Percentiles rank a stretch among this genome's conserved stretches.
These are phyloP conservation scores for Ctenosaura bakeri DNA, from an alignment of 2,797 vertebrate genomes.

Conservation along the genomic window DNA sequence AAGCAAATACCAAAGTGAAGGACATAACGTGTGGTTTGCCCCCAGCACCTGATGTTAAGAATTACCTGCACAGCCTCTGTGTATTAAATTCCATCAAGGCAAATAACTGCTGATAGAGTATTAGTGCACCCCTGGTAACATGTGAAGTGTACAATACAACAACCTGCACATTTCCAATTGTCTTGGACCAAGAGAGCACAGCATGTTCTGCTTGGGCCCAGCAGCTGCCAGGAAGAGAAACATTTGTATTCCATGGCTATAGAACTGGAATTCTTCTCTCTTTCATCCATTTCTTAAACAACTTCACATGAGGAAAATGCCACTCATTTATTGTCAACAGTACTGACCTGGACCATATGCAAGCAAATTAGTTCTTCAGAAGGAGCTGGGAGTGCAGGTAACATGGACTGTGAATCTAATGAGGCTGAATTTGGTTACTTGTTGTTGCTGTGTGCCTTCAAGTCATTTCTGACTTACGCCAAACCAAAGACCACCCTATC, in stretches of 20 bases:
- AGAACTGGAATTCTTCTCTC: neutral
- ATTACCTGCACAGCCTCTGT: neutral
- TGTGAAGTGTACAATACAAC: neutral
- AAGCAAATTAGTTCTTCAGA: neutral
- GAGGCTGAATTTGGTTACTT: neutral
- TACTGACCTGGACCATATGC: neutral
- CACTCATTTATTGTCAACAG: too few species aligned
- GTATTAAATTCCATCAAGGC: neutral
- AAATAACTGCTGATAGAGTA: neutral
- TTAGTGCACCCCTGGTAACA: neutral
- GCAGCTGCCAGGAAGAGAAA: neutral
- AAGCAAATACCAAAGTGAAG: neutral
- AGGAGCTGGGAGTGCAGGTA: neutral
- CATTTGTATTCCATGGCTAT: neutral
- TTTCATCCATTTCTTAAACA: neutral
- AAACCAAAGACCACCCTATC: too few species aligned
- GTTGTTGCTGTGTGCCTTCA: too few species aligned
- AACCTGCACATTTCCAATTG: neutral
- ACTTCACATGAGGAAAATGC: constrained; percentile 11
- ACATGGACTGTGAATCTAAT: neutral
- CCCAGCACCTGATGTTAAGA: neutral
- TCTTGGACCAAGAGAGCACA: constrained; percentile 25
- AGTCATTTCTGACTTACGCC: too few species aligned
- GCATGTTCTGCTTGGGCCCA: neutral
- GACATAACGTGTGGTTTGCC: neutral